These are phyloP conservation scores for Bellardia pandia DNA, from an alignment of 2,888 invertebrate species.

Conservation along the genomic window DNA sequence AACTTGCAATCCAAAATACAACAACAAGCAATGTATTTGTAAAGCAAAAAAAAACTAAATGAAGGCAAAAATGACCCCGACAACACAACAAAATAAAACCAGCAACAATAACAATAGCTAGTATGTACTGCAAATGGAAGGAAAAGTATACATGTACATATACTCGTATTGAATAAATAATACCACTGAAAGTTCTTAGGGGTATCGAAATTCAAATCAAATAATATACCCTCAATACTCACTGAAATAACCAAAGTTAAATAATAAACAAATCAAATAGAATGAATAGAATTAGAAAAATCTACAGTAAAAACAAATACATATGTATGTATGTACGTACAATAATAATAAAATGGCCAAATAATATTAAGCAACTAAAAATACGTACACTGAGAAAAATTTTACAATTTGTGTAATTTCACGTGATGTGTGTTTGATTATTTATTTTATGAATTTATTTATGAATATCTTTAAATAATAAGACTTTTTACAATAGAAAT, in stretches of 20 bases:
- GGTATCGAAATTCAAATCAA: conserved; percentile 60
- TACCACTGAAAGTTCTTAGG: conserved; percentile 63
- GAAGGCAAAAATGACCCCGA: conserved; percentile 54
- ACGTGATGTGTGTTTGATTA: no score
- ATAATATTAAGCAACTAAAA: background rate
- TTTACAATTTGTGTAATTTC: no score
- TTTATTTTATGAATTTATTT: no score
- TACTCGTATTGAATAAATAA: conserved; percentile 46
- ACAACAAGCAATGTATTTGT: conserved; percentile 31
- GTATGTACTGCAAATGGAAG: conserved; percentile 35
- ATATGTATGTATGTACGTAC: no score
- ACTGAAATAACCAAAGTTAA: conserved; percentile 44
- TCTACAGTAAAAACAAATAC: conserved; percentile 73
- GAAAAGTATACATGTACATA: background rate
- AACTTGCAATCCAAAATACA: conserved; percentile 79
- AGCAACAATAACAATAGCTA: conserved; percentile 31
- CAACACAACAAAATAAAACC: conserved; percentile 63
- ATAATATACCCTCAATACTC: conserved; percentile 25
- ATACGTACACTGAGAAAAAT: background rate
- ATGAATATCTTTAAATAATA: no score
- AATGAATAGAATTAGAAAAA: conserved; percentile 62
- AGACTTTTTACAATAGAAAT: no score
- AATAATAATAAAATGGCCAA: background rate
- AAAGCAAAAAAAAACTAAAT: conserved; percentile 42
- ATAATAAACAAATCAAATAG: conserved; percentile 37